Percentiles rank a stretch among this genome's conserved stretches.
Evolutionary conservation across 2,888 invertebrate genomes (phyloP).

Genomic region (Drosophila pseudotakahashii): DNA sequence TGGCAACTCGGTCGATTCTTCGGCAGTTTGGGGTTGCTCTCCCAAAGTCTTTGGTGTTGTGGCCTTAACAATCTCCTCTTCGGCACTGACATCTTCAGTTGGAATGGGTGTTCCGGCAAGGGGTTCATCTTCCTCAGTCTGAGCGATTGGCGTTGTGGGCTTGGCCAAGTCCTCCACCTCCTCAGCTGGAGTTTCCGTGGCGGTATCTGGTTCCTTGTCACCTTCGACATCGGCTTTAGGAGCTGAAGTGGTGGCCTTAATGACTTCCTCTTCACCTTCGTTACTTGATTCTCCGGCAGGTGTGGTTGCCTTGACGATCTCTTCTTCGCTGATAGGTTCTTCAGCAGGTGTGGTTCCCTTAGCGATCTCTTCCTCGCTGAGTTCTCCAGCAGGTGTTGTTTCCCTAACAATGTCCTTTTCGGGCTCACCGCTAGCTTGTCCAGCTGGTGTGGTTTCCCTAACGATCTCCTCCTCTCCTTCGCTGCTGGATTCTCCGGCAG

Average conservation of each 20-base stretch:
- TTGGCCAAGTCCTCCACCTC: slow-evolving; percentile 19
- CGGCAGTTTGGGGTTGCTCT: slow-evolving; percentile 27
- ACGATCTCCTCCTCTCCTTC: slow-evolving; percentile 9
- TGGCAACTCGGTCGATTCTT: slow-evolving; percentile 49
- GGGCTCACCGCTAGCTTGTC: slow-evolving; percentile 2
- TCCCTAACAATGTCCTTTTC: slow-evolving; percentile 10
- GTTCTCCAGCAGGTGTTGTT: slow-evolving; percentile 15
- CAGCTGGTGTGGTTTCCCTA: slow-evolving; percentile 13
- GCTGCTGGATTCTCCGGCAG: slow-evolving; percentile 17
- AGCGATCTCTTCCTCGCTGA: slow-evolving; percentile 1
- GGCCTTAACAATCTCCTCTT: slow-evolving; percentile 36
- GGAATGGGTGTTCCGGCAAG: slow-evolving; percentile 24
- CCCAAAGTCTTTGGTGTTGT: slow-evolving; percentile 56
- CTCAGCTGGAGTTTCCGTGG: slow-evolving; percentile 13
- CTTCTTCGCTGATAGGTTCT: background rate
- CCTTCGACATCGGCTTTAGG: slow-evolving; percentile 11
- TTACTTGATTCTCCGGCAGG: slow-evolving; percentile 9
- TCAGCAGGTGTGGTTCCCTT: too few relatives aligned
- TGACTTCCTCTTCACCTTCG: slow-evolving; percentile 13
- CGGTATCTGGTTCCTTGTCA: slow-evolving; percentile 19
- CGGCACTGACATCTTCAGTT: slow-evolving; percentile 10
- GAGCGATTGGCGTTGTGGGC: slow-evolving; percentile 21
- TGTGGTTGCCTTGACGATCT: slow-evolving; percentile 13
- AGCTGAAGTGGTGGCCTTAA: slow-evolving; percentile 31
- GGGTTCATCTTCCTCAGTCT: slow-evolving; percentile 30